Conservation (phyloP, 2,888 invertebrate genomes). For the Morpho deidamia region DNA sequence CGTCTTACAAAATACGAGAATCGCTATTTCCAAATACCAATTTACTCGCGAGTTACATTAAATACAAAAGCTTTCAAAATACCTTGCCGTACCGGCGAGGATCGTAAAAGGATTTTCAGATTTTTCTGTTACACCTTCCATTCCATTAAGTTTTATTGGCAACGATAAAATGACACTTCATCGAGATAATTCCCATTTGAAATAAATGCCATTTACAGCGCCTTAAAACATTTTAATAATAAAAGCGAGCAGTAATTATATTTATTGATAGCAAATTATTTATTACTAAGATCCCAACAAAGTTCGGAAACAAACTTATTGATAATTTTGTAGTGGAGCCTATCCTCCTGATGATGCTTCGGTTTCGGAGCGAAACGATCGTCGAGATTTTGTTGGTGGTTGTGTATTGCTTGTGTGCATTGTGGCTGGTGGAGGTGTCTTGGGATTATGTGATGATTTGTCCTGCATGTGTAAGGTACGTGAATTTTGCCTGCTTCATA, state of each 20-base stretch:
- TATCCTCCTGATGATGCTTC: too few species aligned
- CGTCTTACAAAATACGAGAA: not conserved
- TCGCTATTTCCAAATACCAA: not conserved
- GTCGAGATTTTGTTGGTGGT: too few species aligned
- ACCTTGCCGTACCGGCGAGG: constrained; percentile 17
- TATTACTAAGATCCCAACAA: not conserved
- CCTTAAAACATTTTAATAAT: constrained; percentile 7
- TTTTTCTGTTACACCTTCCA: constrained; percentile 33
- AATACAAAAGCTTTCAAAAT: constrained; percentile 21
- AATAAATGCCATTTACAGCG: constrained; percentile 20
- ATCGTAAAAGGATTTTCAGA: constrained; percentile 27
- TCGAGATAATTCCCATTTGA: constrained; percentile 36
- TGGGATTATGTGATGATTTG: too few species aligned
- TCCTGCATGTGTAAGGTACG: too few species aligned
- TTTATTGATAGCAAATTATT: not conserved
- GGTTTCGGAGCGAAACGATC: too few species aligned
- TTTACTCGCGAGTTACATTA: constrained; percentile 13
- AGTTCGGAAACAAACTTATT: too few species aligned
- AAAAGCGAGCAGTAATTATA: not conserved
- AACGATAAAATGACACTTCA: constrained; percentile 45
- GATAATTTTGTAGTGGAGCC: too few species aligned
- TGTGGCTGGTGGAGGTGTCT: too few species aligned
- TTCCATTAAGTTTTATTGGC: constrained; percentile 43
- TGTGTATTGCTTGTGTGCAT: too few species aligned
- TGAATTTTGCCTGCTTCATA: too few species aligned